Conservation (phyloP, 2,113 vertebrate genomes). For the Tursiops truncatus region DNA sequence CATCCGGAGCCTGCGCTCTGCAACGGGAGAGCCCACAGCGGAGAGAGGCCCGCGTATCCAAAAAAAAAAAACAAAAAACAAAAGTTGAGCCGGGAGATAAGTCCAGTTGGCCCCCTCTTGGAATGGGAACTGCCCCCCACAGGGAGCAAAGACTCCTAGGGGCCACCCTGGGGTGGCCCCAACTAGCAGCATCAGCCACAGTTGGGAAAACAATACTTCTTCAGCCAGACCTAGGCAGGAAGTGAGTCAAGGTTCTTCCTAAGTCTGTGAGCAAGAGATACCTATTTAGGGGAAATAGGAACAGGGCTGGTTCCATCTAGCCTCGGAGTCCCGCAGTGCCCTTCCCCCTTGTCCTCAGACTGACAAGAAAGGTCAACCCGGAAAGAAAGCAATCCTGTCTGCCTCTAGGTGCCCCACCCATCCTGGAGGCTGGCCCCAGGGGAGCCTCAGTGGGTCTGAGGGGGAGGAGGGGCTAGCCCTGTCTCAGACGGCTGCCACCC, state of each 20-base stretch:
- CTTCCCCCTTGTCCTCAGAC: background rate
- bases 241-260: conserved; percentile 72
- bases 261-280: conserved; percentile 54
- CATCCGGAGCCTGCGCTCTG: too few relatives aligned
- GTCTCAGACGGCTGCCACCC: background rate
- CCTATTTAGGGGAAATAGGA: conserved; percentile 49
- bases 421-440: background rate
- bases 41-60: too few relatives aligned
- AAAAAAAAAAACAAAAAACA: too few relatives aligned
- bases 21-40: too few relatives aligned
- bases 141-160: background rate
- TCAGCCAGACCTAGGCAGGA: conserved; percentile 60
- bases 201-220: conserved; percentile 22
- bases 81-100: background rate
- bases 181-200: background rate
- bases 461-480: background rate
- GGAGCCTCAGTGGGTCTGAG: background rate
- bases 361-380: background rate
- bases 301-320: conserved; percentile 43
- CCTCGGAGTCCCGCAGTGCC: background rate
- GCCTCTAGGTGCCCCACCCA: background rate
- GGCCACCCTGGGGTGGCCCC: background rate
- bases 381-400: background rate
- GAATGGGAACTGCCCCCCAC: background rate
- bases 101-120: background rate